These are phyloP conservation scores for Rafetus swinhoei DNA, from an alignment of 2,113 vertebrate genomes.

Conservation along the genomic window DNA sequence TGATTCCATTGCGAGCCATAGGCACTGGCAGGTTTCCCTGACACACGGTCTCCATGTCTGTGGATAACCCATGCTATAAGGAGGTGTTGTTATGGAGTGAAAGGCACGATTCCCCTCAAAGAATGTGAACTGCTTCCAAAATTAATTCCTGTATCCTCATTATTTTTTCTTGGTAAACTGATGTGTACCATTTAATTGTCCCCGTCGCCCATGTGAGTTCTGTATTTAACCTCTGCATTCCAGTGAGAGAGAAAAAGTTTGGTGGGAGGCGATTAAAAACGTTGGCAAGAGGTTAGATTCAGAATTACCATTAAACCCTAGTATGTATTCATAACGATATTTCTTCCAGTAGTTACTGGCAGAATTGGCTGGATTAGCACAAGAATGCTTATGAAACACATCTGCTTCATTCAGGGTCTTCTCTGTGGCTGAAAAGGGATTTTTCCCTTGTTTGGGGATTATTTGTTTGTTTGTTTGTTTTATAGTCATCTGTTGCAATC, in stretches of 20 bases:
- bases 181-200: background rate
- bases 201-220: accelerated
- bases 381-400: background rate
- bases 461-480: constrained; percentile 36
- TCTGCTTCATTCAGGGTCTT: background rate
- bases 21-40: background rate
- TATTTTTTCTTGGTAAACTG: background rate
- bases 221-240: background rate
- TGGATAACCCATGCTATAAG: background rate
- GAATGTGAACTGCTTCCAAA: background rate
- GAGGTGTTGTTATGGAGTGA: background rate
- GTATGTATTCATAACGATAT: background rate
- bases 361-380: background rate
- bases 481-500: constrained; percentile 45
- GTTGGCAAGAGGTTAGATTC: accelerated
- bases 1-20: background rate
- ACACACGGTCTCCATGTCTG: background rate
- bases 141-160: background rate
- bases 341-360: background rate
- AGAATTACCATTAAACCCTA: background rate
- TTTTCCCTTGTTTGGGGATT: constrained; percentile 23
- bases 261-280: background rate
- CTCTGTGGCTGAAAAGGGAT: background rate
- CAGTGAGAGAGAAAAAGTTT: background rate
- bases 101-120: background rate